These are phyloP conservation scores for Drosophila neocordata DNA, from an alignment of 1,140 invertebrate species.

Conservation along the genomic window DNA sequence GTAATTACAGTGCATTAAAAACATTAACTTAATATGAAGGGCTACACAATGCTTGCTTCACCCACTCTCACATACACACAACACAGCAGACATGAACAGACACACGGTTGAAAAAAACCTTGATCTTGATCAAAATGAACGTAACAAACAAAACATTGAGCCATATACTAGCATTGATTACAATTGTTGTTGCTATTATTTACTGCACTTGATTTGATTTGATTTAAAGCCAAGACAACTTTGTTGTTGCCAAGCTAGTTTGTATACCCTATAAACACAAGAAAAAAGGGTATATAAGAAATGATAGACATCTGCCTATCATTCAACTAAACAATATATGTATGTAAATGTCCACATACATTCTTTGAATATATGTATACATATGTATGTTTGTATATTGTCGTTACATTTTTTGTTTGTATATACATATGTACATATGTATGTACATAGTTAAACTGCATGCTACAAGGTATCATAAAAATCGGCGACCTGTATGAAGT, in stretches of 20 bases:
- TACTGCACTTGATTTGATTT: conserved; percentile 76
- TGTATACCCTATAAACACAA: background rate
- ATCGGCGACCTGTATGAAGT: background rate
- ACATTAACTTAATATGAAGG: conserved; percentile 48
- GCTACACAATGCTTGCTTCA: conserved; percentile 44
- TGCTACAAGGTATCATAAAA: background rate
- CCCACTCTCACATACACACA: conserved; percentile 29
- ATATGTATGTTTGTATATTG: too few species aligned
- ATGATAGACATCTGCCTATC: background rate
- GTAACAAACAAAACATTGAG: conserved; percentile 26
- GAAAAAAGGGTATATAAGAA: background rate
- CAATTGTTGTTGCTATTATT: conserved; percentile 58
- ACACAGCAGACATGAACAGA: background rate
- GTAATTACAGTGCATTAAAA: conserved; percentile 37
- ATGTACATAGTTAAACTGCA: too few species aligned
- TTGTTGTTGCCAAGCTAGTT: conserved; percentile 30
- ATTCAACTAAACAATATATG: background rate
- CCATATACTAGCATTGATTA: conserved; percentile 36
- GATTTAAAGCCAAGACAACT: conserved; percentile 70
- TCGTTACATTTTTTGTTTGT: too few species aligned
- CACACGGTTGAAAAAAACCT: conserved; percentile 57
- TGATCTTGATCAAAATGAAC: conserved; percentile 77
- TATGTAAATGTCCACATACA: too few species aligned
- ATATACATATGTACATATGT: background rate
- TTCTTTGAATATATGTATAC: too few species aligned